Conservation (phyloP, 23 tunicate genomes). For the Pegea sp. region DNA sequence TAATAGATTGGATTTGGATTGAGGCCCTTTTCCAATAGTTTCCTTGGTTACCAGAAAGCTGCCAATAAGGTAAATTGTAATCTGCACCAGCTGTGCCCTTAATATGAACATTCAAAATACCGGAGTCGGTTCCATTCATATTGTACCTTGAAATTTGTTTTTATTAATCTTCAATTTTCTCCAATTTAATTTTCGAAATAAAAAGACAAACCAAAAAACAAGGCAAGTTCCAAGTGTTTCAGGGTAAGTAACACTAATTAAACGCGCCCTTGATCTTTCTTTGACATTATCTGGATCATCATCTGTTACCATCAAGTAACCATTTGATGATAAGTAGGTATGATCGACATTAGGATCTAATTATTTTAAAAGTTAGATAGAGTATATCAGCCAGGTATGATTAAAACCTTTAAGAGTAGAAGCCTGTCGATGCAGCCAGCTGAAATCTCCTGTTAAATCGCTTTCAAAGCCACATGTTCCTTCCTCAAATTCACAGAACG, state of each 20-base stretch:
- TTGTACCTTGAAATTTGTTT: constrained; percentile 24
- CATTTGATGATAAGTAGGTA: constrained; percentile 27
- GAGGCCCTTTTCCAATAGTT: constrained; percentile 55
- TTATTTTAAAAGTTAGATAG: neutral
- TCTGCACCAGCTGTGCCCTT: constrained; percentile 16
- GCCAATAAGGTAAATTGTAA: constrained; percentile 10
- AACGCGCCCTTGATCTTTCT: constrained; percentile 19
- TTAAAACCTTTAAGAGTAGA: neutral
- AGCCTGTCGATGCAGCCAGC: constrained; percentile 28
- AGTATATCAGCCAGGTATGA: no score
- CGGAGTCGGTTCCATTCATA: constrained; percentile 59
- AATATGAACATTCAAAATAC: constrained; percentile 31
- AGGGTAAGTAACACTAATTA: constrained; percentile 24
- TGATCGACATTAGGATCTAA: constrained; percentile 53
- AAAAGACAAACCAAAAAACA: constrained; percentile 38
- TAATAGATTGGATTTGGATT: constrained; percentile 17
- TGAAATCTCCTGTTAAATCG: constrained; percentile 58
- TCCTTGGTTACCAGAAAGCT: constrained; percentile 56
- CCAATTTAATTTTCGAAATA: no score
- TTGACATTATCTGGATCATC: neutral
- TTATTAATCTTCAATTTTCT: neutral
- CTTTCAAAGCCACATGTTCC: constrained; percentile 46
- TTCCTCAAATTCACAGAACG: constrained; percentile 66
- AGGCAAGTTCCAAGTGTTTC: constrained; percentile 36
- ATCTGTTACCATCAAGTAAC: constrained; percentile 58